Evolutionary conservation across 2,797 vertebrate genomes (phyloP).

Genomic region (Phaenicophaeus curvirostris): DNA sequence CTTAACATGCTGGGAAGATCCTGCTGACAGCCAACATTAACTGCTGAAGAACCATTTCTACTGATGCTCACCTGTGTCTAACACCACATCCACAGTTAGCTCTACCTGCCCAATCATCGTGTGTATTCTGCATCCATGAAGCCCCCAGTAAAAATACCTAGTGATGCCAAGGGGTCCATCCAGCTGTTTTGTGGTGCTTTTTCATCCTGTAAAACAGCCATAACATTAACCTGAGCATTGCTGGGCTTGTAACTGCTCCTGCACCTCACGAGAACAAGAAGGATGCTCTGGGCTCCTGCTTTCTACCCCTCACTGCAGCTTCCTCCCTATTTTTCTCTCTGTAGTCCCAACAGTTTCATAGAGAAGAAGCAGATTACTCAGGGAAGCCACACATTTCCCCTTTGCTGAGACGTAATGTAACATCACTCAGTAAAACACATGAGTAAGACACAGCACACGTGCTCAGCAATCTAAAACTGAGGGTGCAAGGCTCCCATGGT

Average conservation of each 20-base stretch:
- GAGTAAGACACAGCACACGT: rapidly evolving
- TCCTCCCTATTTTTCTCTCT: not conserved
- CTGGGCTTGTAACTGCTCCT: not conserved
- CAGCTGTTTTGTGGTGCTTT: not conserved
- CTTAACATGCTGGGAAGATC: not conserved
- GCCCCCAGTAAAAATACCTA: not conserved
- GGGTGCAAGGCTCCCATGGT: not conserved
- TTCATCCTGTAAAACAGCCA: not conserved
- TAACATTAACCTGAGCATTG: not conserved
- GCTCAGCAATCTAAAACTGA: not conserved
- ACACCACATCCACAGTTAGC: not conserved
- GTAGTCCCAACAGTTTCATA: not conserved
- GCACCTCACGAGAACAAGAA: not conserved
- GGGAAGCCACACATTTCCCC: not conserved
- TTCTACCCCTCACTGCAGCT: not conserved
- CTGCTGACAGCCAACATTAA: not conserved
- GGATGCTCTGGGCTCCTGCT: not conserved
- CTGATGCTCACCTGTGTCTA: not conserved
- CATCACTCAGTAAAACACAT: not conserved
- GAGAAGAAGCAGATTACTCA: not conserved
- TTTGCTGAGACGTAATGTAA: not conserved
- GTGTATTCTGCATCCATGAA: rapidly evolving
- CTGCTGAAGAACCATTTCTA: not conserved
- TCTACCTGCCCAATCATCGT: not conserved
- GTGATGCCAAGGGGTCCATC: not conserved